A percentile compares a stretch with the other conserved stretches of the same genome.
Evolutionary conservation across 2,888 invertebrate genomes (phyloP).

Genomic region (Apamea monoglypha): DNA sequence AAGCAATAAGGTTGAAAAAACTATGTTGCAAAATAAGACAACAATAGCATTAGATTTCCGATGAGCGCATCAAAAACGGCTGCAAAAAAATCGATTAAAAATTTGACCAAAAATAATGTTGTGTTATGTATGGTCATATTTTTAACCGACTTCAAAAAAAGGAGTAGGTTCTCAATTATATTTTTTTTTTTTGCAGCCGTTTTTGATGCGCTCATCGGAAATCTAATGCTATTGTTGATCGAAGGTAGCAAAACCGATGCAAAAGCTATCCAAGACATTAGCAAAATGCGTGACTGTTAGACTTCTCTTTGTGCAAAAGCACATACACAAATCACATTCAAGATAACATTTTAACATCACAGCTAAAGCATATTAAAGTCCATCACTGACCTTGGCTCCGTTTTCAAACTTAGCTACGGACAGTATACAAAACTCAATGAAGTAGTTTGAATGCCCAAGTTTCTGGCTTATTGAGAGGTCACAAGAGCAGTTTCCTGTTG

Average conservation of each 20-base stretch:
- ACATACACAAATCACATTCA: not conserved
- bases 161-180: no score
- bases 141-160: no score
- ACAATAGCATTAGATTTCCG: no score
- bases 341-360: not conserved
- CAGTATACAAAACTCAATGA: conserved; percentile 28
- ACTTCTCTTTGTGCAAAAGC: not conserved
- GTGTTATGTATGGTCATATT: no score
- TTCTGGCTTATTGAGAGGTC: conserved; percentile 29
- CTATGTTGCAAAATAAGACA: no score
- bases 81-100: no score
- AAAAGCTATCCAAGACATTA: not conserved
- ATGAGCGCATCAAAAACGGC: no score
- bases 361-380: not conserved
- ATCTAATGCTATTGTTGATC: no score
- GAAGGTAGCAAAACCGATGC: not conserved
- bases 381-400: conserved; percentile 8
- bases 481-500: conserved; percentile 47
- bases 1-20: no score
- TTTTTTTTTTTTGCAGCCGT: no score
- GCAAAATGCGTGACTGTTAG: not conserved
- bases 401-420: not conserved
- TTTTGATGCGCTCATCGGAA: no score
- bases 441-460: conserved; percentile 31
- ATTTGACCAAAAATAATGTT: no score